phyloP scores from a whole-genome alignment of 1,140 invertebrate genomes.

The Hermetia illucens region DNA sequence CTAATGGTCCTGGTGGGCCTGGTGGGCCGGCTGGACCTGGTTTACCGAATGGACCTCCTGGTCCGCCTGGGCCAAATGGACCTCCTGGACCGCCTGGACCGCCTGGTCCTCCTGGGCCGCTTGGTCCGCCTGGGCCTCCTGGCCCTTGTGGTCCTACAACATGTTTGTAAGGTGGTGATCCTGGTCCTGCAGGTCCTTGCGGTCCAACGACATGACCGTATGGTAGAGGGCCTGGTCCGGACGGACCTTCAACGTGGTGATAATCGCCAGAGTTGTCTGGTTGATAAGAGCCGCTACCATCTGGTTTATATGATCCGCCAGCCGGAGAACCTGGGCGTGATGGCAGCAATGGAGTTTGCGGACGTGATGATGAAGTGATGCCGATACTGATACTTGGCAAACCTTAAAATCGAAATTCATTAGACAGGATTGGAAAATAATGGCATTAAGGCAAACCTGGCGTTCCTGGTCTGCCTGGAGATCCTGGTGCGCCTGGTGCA shows the following conservation, averaged over 20 bases:
- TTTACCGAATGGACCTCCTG: constrained; percentile 7
- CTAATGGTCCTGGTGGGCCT: no score
- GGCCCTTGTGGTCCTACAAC: constrained; percentile 2
- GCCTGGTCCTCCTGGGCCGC: constrained; percentile 22
- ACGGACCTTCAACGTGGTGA: constrained; percentile 2
- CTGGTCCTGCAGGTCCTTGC: constrained; percentile 5
- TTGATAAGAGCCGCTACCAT: neutral
- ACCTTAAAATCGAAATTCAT: no score
- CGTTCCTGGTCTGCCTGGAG: no score
- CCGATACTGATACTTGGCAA: no score
- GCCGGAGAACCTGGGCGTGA: neutral
- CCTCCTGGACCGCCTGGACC: constrained; percentile 18
- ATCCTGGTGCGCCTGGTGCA: no score
- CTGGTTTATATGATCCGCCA: neutral
- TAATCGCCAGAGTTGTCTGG: constrained; percentile 3
- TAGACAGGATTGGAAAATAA: no score
- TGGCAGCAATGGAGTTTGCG: no score
- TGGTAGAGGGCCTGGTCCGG: neutral
- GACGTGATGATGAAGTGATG: no score
- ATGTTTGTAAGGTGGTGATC: constrained; percentile 1
- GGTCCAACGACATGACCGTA: constrained; percentile 1
- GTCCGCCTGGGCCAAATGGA: constrained; percentile 15
- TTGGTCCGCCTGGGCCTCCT: constrained; percentile 14
- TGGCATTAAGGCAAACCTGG: no score
- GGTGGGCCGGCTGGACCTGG: constrained; percentile 9